Conservation (phyloP, 2,797 vertebrate species). For the Gallinago nigripennis region DNA sequence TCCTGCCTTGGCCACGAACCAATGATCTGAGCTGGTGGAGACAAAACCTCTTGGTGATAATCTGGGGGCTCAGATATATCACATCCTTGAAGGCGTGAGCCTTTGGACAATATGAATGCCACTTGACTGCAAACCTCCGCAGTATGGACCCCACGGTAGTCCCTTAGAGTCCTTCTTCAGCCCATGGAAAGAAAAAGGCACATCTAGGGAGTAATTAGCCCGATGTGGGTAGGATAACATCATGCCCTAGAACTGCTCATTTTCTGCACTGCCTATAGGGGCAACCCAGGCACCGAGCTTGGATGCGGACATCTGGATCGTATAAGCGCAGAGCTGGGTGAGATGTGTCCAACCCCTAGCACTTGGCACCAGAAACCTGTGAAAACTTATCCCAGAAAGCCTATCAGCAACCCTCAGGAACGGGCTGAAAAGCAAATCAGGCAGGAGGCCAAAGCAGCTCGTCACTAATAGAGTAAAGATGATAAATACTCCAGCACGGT, state of each 20-base stretch:
- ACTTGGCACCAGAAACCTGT: neutral
- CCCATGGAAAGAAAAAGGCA: neutral
- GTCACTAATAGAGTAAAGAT: neutral
- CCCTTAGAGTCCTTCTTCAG: neutral
- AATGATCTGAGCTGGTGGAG: neutral
- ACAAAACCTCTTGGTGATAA: neutral
- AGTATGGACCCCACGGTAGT: neutral
- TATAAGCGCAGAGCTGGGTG: neutral
- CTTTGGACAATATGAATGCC: neutral
- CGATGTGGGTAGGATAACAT: neutral
- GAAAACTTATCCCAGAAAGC: conserved; percentile 20
- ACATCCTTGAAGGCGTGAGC: neutral
- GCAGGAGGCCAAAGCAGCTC: neutral
- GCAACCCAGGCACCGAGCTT: neutral
- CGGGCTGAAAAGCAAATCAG: neutral
- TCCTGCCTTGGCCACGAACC: neutral
- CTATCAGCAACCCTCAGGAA: conserved; percentile 15
- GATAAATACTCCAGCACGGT: neutral
- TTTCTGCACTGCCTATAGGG: neutral
- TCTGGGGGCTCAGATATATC: neutral
- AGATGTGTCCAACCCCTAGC: neutral
- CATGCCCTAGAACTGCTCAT: neutral
- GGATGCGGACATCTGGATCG: neutral
- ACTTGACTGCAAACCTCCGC: neutral
- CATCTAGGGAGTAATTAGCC: neutral